These are phyloP conservation scores for Malaclemys terrapin DNA, from an alignment of 2,113 vertebrate genomes.

Conservation along the genomic window DNA sequence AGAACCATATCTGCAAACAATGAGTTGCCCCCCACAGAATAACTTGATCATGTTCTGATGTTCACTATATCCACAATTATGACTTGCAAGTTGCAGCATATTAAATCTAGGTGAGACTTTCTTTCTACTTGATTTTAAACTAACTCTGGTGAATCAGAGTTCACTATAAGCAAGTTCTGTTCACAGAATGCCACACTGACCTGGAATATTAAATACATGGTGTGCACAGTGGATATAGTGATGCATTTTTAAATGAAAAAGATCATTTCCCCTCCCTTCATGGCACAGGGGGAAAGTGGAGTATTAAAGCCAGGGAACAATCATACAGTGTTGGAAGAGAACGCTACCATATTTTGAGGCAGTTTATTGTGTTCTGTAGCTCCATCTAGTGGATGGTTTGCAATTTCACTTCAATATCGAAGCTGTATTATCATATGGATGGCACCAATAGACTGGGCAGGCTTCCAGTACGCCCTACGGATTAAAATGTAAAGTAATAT, in stretches of 20 bases:
- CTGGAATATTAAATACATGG: not conserved
- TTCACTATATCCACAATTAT: not conserved
- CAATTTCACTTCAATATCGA: not conserved
- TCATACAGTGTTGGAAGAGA: not conserved
- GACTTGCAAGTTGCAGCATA: not conserved
- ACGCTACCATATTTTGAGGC: not conserved
- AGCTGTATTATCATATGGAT: not conserved
- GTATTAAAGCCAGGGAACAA: not conserved
- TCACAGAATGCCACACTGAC: not conserved
- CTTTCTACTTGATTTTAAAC: not conserved
- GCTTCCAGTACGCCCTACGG: not conserved
- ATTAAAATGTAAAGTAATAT: not conserved
- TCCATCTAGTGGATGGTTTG: not conserved
- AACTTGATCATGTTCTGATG: not conserved
- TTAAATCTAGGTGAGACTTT: not conserved
- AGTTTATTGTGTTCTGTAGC: not conserved
- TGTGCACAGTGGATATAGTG: not conserved
- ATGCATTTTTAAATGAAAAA: not conserved
- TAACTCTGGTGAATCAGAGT: not conserved
- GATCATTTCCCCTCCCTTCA: not conserved
- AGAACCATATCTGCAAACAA: not conserved
- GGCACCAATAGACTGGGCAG: not conserved
- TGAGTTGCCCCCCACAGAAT: not conserved
- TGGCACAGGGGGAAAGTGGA: not conserved
- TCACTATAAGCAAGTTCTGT: not conserved